Conservation (phyloP, 2,888 invertebrate species). For the Sphaeridia pumilis region DNA sequence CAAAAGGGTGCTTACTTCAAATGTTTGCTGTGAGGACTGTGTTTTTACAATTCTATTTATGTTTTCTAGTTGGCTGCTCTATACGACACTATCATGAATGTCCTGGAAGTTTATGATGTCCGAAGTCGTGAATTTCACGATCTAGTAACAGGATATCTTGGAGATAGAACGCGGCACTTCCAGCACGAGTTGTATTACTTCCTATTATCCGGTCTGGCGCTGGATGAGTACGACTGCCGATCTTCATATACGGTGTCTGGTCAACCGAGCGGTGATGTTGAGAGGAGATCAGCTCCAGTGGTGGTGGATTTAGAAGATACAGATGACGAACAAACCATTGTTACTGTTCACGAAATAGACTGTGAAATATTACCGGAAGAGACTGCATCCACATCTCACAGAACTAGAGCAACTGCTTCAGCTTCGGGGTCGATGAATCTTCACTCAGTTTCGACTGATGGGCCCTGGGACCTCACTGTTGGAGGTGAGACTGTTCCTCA, state of each 20-base stretch:
- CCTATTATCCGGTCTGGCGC: slow-evolving; percentile 52
- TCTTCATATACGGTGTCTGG: neutral
- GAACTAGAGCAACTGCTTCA: slow-evolving; percentile 13
- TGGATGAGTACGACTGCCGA: slow-evolving; percentile 28
- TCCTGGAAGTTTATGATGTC: slow-evolving; percentile 47
- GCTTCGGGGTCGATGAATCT: slow-evolving; percentile 6
- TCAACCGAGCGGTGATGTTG: neutral
- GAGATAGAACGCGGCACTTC: slow-evolving; percentile 67
- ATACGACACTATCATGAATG: slow-evolving; percentile 54
- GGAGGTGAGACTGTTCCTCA: neutral
- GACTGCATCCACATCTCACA: neutral
- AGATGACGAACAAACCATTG: slow-evolving; percentile 2
- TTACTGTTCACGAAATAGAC: no score
- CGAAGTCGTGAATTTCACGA: slow-evolving; percentile 52
- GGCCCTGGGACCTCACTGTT: slow-evolving; percentile 15
- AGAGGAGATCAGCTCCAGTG: slow-evolving; percentile 5
- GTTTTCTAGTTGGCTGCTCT: slow-evolving; percentile 56
- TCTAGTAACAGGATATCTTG: slow-evolving; percentile 56
- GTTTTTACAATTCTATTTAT: slow-evolving; percentile 33
- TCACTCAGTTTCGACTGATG: neutral
- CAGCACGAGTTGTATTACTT: slow-evolving; percentile 77
- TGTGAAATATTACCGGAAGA: slow-evolving; percentile 4
- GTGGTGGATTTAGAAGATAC: slow-evolving; percentile 19
- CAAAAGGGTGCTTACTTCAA: neutral
- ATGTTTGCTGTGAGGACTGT: slow-evolving; percentile 1